Evolutionary conservation across 2,888 invertebrate genomes (phyloP), one percentile per base, ranked within the genome.

Genomic region (Teleiodes luculella): DNA sequence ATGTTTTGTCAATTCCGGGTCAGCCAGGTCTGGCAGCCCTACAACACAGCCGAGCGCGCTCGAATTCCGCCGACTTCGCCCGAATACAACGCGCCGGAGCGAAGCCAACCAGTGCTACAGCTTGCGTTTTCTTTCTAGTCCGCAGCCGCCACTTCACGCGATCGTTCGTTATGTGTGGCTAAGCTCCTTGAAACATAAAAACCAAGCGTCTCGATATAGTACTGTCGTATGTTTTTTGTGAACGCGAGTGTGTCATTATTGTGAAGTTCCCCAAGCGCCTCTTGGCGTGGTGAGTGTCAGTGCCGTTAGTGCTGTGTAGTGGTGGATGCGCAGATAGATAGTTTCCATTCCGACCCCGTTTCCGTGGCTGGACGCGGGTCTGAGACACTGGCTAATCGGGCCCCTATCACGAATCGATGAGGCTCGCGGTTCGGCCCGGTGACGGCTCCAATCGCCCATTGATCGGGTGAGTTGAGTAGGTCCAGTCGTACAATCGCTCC

Each of bases 61-160:
- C 86, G 86, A 78, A 58, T 59, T 57, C 57, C 14, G 57, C 79
- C 86, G 86, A 83, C 60, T 57, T 31, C 57, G 47, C 58, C 78
- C 83, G 84, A 83, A 57, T 72, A 66, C 60, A 65, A 46, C 61
- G 55, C 59, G 58, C 58, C 72, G 64, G 72, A 70, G 78, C 84
- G 81, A 73, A 80, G 83, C 87, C 86, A 78, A 85, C 86, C 80
- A 76, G 83, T 78, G 76, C 77, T 74, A 69, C 76, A 74, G 78
- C 70, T 71, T 14, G 16, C 33, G 16, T 39, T 80, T 81, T 83
- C 85, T 80, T 81, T 83, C 85, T 84, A 88, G 87, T 87, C 78
- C 83, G 83, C 86, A 81, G 66, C 72, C 78, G 80, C 74, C 83
- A 65, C 74, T 74, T 72, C 59, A 59, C 67, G 70, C 69, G 82